phyloP scores from a whole-genome alignment of 2,888 invertebrate species.

The Poecilus cupreus region DNA sequence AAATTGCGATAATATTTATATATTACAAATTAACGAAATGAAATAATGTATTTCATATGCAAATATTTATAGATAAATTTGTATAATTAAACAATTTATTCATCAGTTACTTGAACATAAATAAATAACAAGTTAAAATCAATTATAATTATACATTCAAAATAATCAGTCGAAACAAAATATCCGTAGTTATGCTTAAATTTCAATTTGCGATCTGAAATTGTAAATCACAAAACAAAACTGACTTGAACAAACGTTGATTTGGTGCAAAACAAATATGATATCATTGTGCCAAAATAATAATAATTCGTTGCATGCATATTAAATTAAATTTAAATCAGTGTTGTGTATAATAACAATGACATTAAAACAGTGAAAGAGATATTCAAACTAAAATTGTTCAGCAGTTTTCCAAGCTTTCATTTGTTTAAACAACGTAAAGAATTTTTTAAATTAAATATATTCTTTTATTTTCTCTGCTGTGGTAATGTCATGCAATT shows the following conservation, averaged over 20 bases:
- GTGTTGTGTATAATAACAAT: neutral
- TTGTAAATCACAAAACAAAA: neutral
- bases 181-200: neutral
- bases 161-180: neutral
- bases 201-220: neutral
- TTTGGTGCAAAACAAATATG: slow-evolving; percentile 12
- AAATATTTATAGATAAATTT: neutral
- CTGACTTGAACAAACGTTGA: neutral
- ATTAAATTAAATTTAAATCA: neutral
- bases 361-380: neutral
- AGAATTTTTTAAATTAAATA: neutral
- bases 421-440: too few species aligned
- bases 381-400: neutral
- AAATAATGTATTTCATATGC: too few species aligned
- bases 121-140: neutral
- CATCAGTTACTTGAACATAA: neutral
- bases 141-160: neutral
- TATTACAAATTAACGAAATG: too few species aligned
- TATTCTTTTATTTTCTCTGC: too few species aligned
- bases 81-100: neutral
- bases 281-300: slow-evolving; percentile 1
- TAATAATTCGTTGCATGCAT: neutral
- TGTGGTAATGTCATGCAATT: neutral
- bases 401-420: neutral
- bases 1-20: too few species aligned